phyloP scores from a whole-genome alignment of 2,888 invertebrate species.

The Hemicrepidius hirtus region DNA sequence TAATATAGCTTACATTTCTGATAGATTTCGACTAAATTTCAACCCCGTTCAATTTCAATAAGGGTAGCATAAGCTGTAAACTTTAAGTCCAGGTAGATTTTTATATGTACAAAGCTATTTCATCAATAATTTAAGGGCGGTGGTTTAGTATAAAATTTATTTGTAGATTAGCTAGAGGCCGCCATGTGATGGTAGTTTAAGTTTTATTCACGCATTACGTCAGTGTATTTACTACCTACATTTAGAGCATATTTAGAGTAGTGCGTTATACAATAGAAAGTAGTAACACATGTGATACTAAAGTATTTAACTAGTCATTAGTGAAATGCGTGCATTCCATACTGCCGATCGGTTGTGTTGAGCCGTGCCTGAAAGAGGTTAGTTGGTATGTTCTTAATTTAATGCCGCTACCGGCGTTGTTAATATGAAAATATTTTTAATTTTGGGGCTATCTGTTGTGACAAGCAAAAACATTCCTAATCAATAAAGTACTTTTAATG shows the following conservation, averaged over 20 bases:
- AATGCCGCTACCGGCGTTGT: conserved; percentile 10
- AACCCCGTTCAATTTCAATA: neutral
- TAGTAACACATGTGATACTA: conserved; percentile 49
- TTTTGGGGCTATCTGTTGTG: conserved; percentile 16
- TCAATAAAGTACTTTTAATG: conserved; percentile 28
- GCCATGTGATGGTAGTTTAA: conserved; percentile 30
- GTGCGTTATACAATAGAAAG: conserved; percentile 50
- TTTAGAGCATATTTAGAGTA: conserved; percentile 37
- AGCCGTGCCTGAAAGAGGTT: conserved; percentile 7
- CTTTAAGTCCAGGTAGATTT: neutral
- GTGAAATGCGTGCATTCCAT: conserved; percentile 50
- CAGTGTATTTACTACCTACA: conserved; percentile 46
- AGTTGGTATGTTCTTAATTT: neutral
- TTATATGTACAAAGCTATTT: conserved; percentile 17
- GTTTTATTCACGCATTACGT: conserved; percentile 43
- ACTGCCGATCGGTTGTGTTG: conserved; percentile 7
- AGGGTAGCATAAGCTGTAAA: conserved; percentile 7
- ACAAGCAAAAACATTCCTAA: conserved; percentile 18
- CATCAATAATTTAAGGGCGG: conserved; percentile 45
- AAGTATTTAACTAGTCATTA: conserved; percentile 46
- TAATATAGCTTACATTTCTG: neutral
- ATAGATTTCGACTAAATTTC: neutral
- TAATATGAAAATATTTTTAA: conserved; percentile 7
- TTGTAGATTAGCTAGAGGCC: conserved; percentile 28
- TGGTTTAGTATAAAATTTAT: conserved; percentile 9